Base-by-base conservation (phyloP, 1,140 invertebrate genomes). In the Neodiprion pinetum region DNA sequence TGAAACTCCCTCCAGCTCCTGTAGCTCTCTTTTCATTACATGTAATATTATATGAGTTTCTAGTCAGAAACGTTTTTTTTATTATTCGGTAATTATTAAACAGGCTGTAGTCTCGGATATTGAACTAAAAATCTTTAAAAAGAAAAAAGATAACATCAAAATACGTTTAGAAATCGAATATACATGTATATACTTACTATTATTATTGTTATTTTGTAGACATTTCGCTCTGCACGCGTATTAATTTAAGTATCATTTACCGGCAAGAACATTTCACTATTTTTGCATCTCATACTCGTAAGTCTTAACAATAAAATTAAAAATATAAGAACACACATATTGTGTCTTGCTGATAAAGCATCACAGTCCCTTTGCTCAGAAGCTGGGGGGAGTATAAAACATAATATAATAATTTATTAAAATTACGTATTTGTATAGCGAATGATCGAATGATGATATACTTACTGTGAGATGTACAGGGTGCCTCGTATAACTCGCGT, bases 1-100 rank as follows among this genome's bases (percentile, higher is more conserved):
- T 77, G 74, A 86, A 86, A 88, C 83, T 87, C 82, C 80, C 86
- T 82, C 80, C 78, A 80, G 79, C 86, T 88, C 83, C 84, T 85
- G 84, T 82, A 84, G 84, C 81, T 87, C 79, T 78, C 79, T 83
- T 61, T 61, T 61, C 5, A 61, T 61, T 61, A 61, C n/a, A 40
- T 40, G 9, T 61, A 61, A 12, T 61, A 61, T 14, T 61, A 17
- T 14, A 61, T 61, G 86, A 86, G 83, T 87, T 87, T 88, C 86
- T 88, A 88, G 86, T 88, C 86, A 88, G 85, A 86, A 88, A 86
- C 84, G 77, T 69, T 14, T n/a, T 69, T 69, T 9, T 47, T 69
- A 47, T 47, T 47, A 12, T 23, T 69, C 21, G 14, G 11, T 21
- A 11, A 47, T 5, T 69, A 47, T 69, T 69, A 69, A 12, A 47